Base-by-base conservation (phyloP, 2,113 vertebrate species). In the Lamprologus ornatipinnis region DNA sequence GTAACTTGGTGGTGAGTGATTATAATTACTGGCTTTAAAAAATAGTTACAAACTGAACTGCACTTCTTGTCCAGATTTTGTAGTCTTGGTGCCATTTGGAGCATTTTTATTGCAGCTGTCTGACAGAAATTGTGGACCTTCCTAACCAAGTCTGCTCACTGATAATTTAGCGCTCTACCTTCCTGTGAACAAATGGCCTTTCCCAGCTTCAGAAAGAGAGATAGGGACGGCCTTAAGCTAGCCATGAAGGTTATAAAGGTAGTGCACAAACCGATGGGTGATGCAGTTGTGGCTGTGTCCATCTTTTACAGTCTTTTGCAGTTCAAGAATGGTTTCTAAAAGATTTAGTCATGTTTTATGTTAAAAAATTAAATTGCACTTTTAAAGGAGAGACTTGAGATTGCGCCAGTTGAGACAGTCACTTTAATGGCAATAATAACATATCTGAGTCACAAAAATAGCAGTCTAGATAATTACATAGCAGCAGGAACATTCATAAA, bases 401-500 rank as follows among this genome's bases (percentile, higher is more conserved):
- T 68, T 6, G 4, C 5, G 57, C 17, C 28, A 60, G 51, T 93
- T 81, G 57, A 91, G 88, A 94, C 90, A 87, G 87, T 94, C 89
- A 95, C 94, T 95, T 95, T 95, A 95, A 94, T 95, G 89, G 87
- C 88, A 90, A 91, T 94, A 90, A 89, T 92, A 81, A 94, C 89
- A 93, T 84, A 87, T 92, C 79, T 81, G 87, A 89, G 85, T 93
- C 93, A 93, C 94, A 94, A 93, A 95, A 95, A 93, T 92, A 92
- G 92, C 92, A 83, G 85, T 94, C 82, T 93, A 96, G 85, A 90
- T 94, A 94, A 95, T 95, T 87, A 93, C 89, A 95, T 95, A 95
- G 95, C 96, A 95, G 96, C 95, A 94, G 92, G 85, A 93, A 94
- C 94, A 95, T 92, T 95, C 90, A 94, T 91, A 91, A 95, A 93